Evolutionary conservation across 1,140 invertebrate genomes (phyloP), one percentile per base, ranked within the genome.

Genomic region (Bombus superbus): DNA sequence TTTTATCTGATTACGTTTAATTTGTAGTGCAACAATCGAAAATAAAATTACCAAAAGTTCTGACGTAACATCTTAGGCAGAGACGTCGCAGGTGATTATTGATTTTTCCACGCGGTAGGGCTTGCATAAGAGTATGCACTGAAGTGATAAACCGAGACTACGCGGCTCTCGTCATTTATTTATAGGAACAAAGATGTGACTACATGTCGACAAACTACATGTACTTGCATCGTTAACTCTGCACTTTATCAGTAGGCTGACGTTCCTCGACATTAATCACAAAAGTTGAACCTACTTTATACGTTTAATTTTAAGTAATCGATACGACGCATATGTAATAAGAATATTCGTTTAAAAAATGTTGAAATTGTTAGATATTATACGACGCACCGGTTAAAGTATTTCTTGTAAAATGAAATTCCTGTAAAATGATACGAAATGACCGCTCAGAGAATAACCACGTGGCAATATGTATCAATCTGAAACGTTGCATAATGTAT

Each of bases 81-180:
- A 57, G 40, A 90, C 68, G 81, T 78, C 53, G 83, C 86, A 88
- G 86, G 86, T 90, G 76, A 90, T 90, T 90, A 90, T 90, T 90
- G 89, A 90, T 90, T 90, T 93, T 88, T 68, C 82, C 88, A 75
- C 28, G n/a, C 75, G 72, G 44, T 85, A 80, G 35, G 77, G 72
- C 88, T 87, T 89, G 89, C 79, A 86, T 90, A 90, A 89, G 84
- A 86, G 62, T 76, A 85, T 86, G 73, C 87, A 84, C 44, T 38
- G n/a, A 28, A 86, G 68, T 62, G 62, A 80, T 72, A 81, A 81
- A 72, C 40, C 25, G 53, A 32, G 77, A 40, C 53, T 38, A 57
- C n/a, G 75, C 2, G 42, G 15, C 32, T 40, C 40, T 62, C 68
- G 64, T 80, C 77, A 73, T 85, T 85, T 80, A 85, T 80, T 85